phyloP scores from a whole-genome alignment of 2,888 invertebrate genomes.

The Elegia similella region DNA sequence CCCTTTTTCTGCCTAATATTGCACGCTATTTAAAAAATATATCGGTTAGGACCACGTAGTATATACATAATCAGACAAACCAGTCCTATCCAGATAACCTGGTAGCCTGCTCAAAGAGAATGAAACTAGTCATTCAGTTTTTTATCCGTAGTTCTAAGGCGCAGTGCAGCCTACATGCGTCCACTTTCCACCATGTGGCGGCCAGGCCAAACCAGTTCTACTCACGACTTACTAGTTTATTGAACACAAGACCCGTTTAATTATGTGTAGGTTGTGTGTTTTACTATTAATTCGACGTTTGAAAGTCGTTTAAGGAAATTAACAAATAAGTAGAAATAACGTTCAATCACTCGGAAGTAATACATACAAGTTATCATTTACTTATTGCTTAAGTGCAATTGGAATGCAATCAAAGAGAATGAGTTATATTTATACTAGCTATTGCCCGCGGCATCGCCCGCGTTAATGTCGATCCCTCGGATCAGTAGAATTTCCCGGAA shows the following conservation, averaged over 20 bases:
- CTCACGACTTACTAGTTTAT: conserved; percentile 21
- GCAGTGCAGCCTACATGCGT: conserved; percentile 33
- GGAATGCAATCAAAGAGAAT: too few relatives aligned
- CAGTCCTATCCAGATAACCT: conserved; percentile 1
- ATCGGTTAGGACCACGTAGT: too few relatives aligned
- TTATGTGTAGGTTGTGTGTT: conserved; percentile 21
- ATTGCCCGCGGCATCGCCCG: too few relatives aligned
- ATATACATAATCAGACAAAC: too few relatives aligned
- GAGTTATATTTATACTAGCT: too few relatives aligned
- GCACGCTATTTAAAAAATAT: too few relatives aligned
- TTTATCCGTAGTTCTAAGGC: conserved; percentile 24
- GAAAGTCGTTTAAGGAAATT: conserved; percentile 10
- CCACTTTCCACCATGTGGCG: conserved; percentile 63
- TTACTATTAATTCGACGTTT: conserved; percentile 17
- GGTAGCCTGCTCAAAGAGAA: conserved; percentile 5
- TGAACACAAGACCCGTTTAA: conserved; percentile 27
- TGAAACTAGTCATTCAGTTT: conserved; percentile 20
- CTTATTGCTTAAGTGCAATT: too few relatives aligned
- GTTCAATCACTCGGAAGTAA: background rate
- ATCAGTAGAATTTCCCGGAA: too few relatives aligned
- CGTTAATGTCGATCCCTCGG: too few relatives aligned
- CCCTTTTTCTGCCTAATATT: too few relatives aligned
- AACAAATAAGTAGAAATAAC: conserved; percentile 20
- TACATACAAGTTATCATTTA: background rate
- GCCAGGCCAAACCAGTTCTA: conserved; percentile 47